A percentile compares a stretch with the other conserved stretches of the same genome.
Evolutionary conservation across 2,113 vertebrate genomes (phyloP).

Genomic region (Phalacrocorax brasilianus): DNA sequence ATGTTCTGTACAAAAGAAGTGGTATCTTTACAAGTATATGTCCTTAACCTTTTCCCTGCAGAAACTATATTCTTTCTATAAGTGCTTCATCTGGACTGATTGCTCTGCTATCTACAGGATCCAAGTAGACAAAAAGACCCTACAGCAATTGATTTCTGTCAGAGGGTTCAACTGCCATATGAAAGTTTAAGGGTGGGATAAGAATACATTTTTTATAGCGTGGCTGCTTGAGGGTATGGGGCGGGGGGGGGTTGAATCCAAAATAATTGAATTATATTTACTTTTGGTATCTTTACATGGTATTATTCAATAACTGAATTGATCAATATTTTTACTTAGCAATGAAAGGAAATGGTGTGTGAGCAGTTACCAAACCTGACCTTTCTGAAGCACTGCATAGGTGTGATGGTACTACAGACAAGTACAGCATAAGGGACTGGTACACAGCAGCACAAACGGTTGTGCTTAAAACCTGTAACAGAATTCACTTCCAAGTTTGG

Average conservation of each 20-base stretch:
- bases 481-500: neutral
- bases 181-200: neutral
- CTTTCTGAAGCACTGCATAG: neutral
- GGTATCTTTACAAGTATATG: neutral
- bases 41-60: constrained; percentile 81
- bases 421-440: fast-evolving
- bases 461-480: neutral
- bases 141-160: neutral
- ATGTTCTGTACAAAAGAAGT: neutral
- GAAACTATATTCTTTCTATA: constrained; percentile 97
- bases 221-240: neutral
- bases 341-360: neutral
- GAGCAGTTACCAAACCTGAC: neutral
- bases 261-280: neutral
- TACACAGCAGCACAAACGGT: neutral
- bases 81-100: constrained; percentile 95
- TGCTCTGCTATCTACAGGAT: constrained; percentile 94
- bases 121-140: constrained; percentile 79
- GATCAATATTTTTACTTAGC: neutral
- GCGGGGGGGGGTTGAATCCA: neutral
- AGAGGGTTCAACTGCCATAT: neutral
- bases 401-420: neutral
- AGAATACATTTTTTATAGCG: neutral
- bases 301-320: constrained; percentile 31
- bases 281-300: constrained; percentile 17